Evolutionary conservation across 2,113 vertebrate species (phyloP), one percentile per base, ranked within the genome.

Genomic region (Columba janthina): DNA sequence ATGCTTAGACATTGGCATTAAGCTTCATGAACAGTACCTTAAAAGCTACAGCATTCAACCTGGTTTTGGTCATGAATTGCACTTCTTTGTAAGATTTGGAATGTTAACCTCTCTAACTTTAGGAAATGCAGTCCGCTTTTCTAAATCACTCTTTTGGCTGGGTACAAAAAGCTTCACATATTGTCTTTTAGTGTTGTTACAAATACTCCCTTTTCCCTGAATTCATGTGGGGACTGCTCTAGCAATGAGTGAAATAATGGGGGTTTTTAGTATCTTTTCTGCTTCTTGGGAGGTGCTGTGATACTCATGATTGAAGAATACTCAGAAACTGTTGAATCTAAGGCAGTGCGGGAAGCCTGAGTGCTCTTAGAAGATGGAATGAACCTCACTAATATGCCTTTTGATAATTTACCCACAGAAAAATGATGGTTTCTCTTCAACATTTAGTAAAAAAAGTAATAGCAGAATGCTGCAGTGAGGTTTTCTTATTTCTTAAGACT

Each of bases 251-350:
- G 46, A 76, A 89, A 60, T 40, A 44, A 3, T 32, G 18, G n/a
- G 40, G 19, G 20, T 24, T 50, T 50, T 22, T 50, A 50, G 5
- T 50, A 10, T 24, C 20, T 67, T 81, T 8, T 4, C 9, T 70
- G 6, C 12, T 32, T 83, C 36, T 42, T 0, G 0, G 29, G 24
- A 32, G 3, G 3, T 77, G 22, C 25, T 66, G 16, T 62, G 69
- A 29, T 38, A 36, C 32, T 53, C 40, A 0, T 32, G 20, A 42
- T 60, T 84, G 12, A 40, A 58, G 50, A 28, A 21, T 53, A 8
- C 12, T 44, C 3, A 2, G 38, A 28, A 91, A 31, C 17, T 31
- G 42, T 61, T 89, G 24, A n/a, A 57, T 16, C 13, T 79, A 34
- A 80, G 72, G 57, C 19, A 17, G 18, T 61, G 22, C 16, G 56